Conservation (phyloP, 2,888 invertebrate genomes). For the Himalopsyche tibetana region DNA sequence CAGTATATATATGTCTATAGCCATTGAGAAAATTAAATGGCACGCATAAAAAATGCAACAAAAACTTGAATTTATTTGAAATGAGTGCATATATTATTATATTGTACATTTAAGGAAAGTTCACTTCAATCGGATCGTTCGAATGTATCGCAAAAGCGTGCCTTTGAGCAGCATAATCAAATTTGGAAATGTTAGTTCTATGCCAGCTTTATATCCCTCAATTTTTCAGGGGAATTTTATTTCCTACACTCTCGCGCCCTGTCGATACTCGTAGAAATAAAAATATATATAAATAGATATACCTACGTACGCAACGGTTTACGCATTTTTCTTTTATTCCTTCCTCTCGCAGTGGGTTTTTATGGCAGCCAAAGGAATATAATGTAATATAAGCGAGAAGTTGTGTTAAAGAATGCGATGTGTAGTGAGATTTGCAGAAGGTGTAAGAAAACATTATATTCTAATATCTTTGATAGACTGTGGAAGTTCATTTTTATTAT, state of each 20-base stretch:
- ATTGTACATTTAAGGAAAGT: not conserved
- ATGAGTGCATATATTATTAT: no score
- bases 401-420: conserved; percentile 18
- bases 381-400: conserved; percentile 50
- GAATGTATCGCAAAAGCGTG: conserved; percentile 39
- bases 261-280: conserved; percentile 55
- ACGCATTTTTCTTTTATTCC: conserved; percentile 52
- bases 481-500: no score
- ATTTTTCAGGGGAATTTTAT: conserved; percentile 58
- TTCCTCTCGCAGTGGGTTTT: conserved; percentile 44
- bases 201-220: conserved; percentile 46
- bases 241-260: conserved; percentile 45
- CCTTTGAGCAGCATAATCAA: conserved; percentile 56
- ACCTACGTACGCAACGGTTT: conserved; percentile 3
- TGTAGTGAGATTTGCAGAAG: not conserved
- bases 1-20: no score
- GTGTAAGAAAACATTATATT: not conserved
- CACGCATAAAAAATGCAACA: no score
- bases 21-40: no score
- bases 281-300: conserved; percentile 44
- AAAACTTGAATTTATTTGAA: no score
- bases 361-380: conserved; percentile 53
- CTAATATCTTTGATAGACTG: no score
- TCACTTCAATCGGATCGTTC: not conserved
- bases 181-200: conserved; percentile 54